Evolutionary conservation across 1,140 invertebrate species (phyloP), one percentile per base, ranked within the genome.

Genomic region (Eurosta solidaginis): DNA sequence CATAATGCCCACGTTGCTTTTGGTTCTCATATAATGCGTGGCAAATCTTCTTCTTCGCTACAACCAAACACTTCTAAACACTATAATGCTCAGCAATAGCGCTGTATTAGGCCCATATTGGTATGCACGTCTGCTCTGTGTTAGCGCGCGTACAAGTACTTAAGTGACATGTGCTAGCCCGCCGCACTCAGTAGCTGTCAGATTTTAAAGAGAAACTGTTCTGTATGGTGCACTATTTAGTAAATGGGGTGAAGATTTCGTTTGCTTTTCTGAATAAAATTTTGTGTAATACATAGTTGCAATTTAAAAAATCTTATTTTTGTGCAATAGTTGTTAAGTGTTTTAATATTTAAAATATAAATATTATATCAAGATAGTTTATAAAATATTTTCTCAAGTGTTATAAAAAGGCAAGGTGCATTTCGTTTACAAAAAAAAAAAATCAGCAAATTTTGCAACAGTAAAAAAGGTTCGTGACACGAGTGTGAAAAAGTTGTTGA

Each of bases 71-170:
- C 42, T 12, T 44, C 6, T 12, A 12, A 17, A 14, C 4, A 47
- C 12, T 17, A 47, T n/a, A 3, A 47, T 17, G 45, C 45, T 17
- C 3, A 9, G 45, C 45, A 3, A 17, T 14, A 47, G 45, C 3
- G 45, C 45, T 47, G 45, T 5, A n/a, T 14, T 12, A 12, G 14
- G 14, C 45, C 45, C 45, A 47, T 47, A n/a, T 47, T 9, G 7
- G 12, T 9, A n/a, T 1, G n/a, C n/a, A n/a, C 22, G 29, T 68
- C 1, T 20, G n/a, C 22, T 54, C 50, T 63, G 17, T 68, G 59
- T n/a, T 68, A n/a, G 59, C 33, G 59, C 59, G 59, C n/a, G n/a
- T n/a, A n/a, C n/a, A n/a, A n/a, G n/a, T 68, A 68, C 40, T 68
- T 68, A 68, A 68, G 36, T 29, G 59, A 36, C 33, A 68, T 40